These are phyloP conservation scores for Lordiphosa mommai DNA, from an alignment of 1,140 invertebrate species.

Conservation along the genomic window DNA sequence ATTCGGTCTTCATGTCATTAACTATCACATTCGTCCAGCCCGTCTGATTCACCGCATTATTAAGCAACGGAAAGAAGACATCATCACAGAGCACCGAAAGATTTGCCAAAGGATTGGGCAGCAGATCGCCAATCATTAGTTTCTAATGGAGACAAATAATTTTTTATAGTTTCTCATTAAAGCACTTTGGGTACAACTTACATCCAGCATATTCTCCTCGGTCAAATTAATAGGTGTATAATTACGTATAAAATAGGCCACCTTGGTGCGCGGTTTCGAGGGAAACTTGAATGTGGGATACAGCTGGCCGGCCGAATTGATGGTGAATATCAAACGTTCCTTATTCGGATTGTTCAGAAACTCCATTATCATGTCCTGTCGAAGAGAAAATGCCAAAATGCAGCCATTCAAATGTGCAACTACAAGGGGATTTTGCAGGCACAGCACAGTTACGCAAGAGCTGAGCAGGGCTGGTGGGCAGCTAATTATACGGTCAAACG, in stretches of 20 bases:
- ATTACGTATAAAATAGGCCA: slow-evolving; percentile 85
- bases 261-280: slow-evolving; percentile 80
- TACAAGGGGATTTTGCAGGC: slow-evolving; percentile 31
- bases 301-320: slow-evolving; percentile 79
- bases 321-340: slow-evolving; percentile 81
- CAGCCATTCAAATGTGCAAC: slow-evolving; percentile 32
- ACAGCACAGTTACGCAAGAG: slow-evolving; percentile 10
- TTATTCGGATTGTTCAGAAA: slow-evolving; percentile 81
- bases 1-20: slow-evolving; percentile 86
- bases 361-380: slow-evolving; percentile 24
- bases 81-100: slow-evolving; percentile 88
- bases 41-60: slow-evolving; percentile 83
- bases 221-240: slow-evolving; percentile 80
- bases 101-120: slow-evolving; percentile 87
- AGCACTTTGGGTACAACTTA: slow-evolving; percentile 64
- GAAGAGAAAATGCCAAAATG: slow-evolving; percentile 16
- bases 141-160: slow-evolving; percentile 13
- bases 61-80: slow-evolving; percentile 86
- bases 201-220: slow-evolving; percentile 82
- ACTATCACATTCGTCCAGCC: slow-evolving; percentile 87
- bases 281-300: slow-evolving; percentile 69
- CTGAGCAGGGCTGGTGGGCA: slow-evolving; percentile 11
- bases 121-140: slow-evolving; percentile 56
- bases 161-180: background rate
- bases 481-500: slow-evolving; percentile 56